Percentiles rank a stretch among this genome's conserved stretches.
Conservation (phyloP, 2,797 vertebrate genomes). For the Columba guinea region DNA sequence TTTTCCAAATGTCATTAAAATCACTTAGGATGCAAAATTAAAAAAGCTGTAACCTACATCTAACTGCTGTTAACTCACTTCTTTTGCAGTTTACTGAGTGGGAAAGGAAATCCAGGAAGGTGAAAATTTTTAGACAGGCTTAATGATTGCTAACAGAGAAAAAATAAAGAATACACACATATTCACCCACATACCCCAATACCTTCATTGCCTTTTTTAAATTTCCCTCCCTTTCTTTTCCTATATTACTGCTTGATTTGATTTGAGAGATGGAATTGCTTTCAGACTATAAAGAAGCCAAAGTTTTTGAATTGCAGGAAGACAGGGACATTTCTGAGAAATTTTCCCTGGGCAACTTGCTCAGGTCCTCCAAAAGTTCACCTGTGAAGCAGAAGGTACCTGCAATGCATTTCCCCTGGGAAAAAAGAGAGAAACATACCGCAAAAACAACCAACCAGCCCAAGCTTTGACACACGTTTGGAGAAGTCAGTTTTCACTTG, state of each 20-base stretch:
- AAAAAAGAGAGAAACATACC: background rate
- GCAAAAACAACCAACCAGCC: background rate
- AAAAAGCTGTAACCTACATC: background rate
- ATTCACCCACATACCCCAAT: fast-evolving
- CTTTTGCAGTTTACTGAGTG: background rate
- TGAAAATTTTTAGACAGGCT: background rate
- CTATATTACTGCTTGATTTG: background rate
- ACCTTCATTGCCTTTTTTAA: background rate
- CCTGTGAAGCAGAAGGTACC: background rate
- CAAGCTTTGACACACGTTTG: background rate
- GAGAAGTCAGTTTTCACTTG: constrained; percentile 26
- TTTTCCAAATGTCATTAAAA: background rate
- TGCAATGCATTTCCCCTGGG: background rate
- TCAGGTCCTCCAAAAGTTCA: background rate
- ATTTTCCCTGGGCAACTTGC: background rate
- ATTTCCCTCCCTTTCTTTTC: background rate
- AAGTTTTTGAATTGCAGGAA: background rate
- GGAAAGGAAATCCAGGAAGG: background rate
- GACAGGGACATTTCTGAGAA: background rate
- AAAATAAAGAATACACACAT: background rate
- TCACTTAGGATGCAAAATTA: background rate
- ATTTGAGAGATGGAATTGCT: background rate
- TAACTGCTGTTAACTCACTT: background rate
- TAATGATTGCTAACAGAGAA: background rate
- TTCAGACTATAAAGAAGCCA: background rate